phyloP scores from a whole-genome alignment of 2,888 invertebrate species.

The Seladonia tumulorum region DNA sequence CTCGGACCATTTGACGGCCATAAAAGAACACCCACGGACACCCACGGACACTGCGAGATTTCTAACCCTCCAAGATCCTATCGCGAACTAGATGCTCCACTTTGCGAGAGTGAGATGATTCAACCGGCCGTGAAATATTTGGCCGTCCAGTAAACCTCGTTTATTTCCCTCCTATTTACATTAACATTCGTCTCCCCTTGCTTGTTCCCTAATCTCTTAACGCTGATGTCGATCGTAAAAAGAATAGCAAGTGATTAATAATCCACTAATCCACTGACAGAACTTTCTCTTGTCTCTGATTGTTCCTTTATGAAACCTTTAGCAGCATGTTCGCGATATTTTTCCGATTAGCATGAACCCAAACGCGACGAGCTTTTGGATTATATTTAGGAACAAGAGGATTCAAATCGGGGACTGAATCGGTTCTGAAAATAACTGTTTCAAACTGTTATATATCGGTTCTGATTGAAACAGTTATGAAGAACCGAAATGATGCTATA shows the following conservation, averaged over 20 bases:
- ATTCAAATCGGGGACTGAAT: too few relatives aligned
- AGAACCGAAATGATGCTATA: too few relatives aligned
- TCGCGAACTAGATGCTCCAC: slow-evolving; percentile 1
- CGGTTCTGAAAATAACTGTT: too few relatives aligned
- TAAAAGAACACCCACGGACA: slow-evolving; percentile 25
- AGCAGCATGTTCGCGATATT: not conserved
- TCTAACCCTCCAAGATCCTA: not conserved
- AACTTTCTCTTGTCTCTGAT: not conserved
- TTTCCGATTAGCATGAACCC: not conserved
- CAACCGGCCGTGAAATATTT: not conserved
- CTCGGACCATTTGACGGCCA: slow-evolving; percentile 43
- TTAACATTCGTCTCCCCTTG: not conserved
- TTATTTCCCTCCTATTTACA: not conserved
- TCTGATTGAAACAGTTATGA: too few relatives aligned
- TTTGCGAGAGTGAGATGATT: slow-evolving; percentile 6
- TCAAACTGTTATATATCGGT: too few relatives aligned
- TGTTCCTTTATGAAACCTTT: not conserved
- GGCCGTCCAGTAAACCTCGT: not conserved
- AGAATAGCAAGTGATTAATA: not conserved
- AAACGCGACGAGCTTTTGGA: too few relatives aligned
- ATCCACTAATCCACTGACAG: not conserved
- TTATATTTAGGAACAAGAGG: not conserved
- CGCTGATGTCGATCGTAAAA: not conserved
- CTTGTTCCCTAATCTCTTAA: not conserved
- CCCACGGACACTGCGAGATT: slow-evolving; percentile 4